A percentile compares a stretch with the other conserved stretches of the same genome.
These are phyloP conservation scores for Drosophila suboccidentalis DNA, from an alignment of 2,888 invertebrate species.

Conservation along the genomic window DNA sequence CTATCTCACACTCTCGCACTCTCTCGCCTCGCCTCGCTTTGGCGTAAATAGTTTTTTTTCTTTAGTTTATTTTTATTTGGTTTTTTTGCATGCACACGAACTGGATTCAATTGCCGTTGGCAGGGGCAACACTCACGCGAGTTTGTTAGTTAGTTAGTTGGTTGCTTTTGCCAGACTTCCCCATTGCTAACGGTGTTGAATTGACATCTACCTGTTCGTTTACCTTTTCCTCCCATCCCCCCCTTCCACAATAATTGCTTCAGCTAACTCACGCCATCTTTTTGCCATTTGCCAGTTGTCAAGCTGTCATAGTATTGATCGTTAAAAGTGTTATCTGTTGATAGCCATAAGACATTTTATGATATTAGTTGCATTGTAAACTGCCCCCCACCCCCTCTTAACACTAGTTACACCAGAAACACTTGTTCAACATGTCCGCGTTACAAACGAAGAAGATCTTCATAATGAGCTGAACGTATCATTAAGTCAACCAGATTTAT, in stretches of 20 bases:
- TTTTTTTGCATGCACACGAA: conserved; percentile 56
- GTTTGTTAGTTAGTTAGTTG: conserved; percentile 53
- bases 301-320: conserved; percentile 75
- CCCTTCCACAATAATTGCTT: not conserved
- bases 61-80: conserved; percentile 4
- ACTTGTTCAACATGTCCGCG: conserved; percentile 43
- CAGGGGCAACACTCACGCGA: conserved; percentile 55
- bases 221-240: not conserved
- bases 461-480: conserved; percentile 29
- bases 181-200: conserved; percentile 66
- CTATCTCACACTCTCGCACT: not conserved
- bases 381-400: conserved; percentile 22
- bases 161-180: conserved; percentile 48
- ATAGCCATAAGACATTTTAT: conserved; percentile 76
- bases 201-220: conserved; percentile 48
- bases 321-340: conserved; percentile 78
- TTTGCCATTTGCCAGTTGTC: conserved; percentile 68
- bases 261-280: conserved; percentile 50
- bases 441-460: conserved; percentile 15
- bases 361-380: conserved; percentile 72
- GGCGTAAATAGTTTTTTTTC: conserved; percentile 37
- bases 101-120: conserved; percentile 66
- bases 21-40: no score
- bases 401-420: conserved; percentile 43
- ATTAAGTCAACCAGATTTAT: conserved; percentile 44